These are phyloP conservation scores for Hucho hucho DNA, from an alignment of 2,113 vertebrate species.

Conservation along the genomic window DNA sequence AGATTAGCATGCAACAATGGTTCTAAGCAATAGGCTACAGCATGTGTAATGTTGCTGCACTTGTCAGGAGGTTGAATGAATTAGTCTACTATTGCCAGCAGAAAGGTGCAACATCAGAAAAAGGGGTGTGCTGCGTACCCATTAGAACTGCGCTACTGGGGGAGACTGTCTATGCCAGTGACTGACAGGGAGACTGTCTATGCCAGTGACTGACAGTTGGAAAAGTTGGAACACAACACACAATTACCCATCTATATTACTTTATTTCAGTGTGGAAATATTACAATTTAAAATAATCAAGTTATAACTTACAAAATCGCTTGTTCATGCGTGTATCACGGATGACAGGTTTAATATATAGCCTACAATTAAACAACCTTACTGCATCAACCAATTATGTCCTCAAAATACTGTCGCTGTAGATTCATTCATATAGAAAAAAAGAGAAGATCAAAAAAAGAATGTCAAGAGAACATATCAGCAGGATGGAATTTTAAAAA, in stretches of 20 bases:
- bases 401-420: constrained; percentile 5
- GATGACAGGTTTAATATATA: neutral
- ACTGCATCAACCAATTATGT: neutral
- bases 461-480: constrained; percentile 10
- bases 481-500: constrained; percentile 32
- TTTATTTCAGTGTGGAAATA: constrained; percentile 7
- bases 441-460: constrained; percentile 4
- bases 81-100: too few relatives aligned
- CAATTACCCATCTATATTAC: neutral
- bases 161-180: too few relatives aligned
- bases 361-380: neutral
- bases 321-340: constrained; percentile 6
- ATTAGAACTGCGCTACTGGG: neutral
- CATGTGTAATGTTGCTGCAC: too few relatives aligned
- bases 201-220: too few relatives aligned
- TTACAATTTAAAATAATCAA: neutral
- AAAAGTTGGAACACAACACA: too few relatives aligned
- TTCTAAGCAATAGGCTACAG: too few relatives aligned
- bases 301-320: constrained; percentile 5
- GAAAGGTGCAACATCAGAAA: neutral
- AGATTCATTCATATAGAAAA: constrained; percentile 34
- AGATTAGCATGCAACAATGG: too few relatives aligned
- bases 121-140: neutral
- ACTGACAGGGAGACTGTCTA: too few relatives aligned
- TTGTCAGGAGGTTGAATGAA: too few relatives aligned